phyloP scores from a whole-genome alignment of 2,113 vertebrate genomes.

The Takifugu bimaculatus region DNA sequence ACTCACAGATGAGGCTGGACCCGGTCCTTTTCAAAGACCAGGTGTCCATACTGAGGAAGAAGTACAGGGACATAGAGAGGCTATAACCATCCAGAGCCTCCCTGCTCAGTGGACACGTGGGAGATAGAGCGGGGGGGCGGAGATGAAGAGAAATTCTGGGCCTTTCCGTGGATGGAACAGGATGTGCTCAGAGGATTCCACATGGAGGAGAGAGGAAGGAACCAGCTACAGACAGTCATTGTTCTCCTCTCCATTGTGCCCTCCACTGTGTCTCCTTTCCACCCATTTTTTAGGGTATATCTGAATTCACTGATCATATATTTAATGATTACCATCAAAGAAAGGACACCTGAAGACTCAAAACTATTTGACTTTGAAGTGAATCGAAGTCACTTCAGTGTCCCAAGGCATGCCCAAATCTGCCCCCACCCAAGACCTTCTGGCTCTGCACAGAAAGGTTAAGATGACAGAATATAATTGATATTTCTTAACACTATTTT shows the following conservation, averaged over 20 bases:
- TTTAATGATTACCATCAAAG: slow-evolving; percentile 11
- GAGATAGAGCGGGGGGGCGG: slow-evolving; percentile 34
- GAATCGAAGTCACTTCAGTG: slow-evolving; percentile 19
- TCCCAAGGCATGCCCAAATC: slow-evolving; percentile 6
- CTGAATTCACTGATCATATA: slow-evolving; percentile 10
- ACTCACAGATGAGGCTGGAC: slow-evolving; percentile 98
- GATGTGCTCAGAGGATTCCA: slow-evolving; percentile 14
- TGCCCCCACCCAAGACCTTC: slow-evolving; percentile 14
- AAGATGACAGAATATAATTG: slow-evolving; percentile 41
- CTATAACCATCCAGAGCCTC: slow-evolving; percentile 78
- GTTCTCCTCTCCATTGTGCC: slow-evolving; percentile 14
- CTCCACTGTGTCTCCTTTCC: slow-evolving; percentile 23
- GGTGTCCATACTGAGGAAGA: slow-evolving; percentile 97
- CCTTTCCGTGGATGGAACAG: slow-evolving; percentile 5
- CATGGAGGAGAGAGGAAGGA: slow-evolving; percentile 8
- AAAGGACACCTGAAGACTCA: slow-evolving; percentile 24
- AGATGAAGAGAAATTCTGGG: not conserved
- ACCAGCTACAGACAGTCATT: slow-evolving; percentile 21
- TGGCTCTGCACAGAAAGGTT: slow-evolving; percentile 58
- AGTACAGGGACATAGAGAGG: slow-evolving; percentile 97
- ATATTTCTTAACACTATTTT: slow-evolving; percentile 63
- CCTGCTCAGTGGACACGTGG: slow-evolving; percentile 31
- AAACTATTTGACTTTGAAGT: slow-evolving; percentile 20
- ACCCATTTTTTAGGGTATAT: slow-evolving; percentile 7
- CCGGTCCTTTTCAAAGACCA: slow-evolving; percentile 99